A percentile compares a stretch with the other conserved stretches of the same genome.
Evolutionary conservation across 2,797 vertebrate genomes (phyloP).

Genomic region (Alcedo quadribrachys): DNA sequence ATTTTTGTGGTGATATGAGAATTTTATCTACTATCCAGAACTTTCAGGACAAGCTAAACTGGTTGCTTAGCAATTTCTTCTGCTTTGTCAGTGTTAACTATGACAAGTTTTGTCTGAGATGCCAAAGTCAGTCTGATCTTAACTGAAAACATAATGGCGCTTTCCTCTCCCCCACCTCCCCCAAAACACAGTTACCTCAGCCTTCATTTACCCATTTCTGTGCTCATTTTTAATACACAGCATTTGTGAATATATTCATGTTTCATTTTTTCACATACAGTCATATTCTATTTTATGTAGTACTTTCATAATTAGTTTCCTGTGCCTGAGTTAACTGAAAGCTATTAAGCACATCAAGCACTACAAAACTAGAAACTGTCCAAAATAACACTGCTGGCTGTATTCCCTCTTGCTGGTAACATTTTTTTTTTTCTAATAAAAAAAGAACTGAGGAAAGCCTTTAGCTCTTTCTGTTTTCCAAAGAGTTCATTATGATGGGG

Average conservation of each 20-base stretch:
- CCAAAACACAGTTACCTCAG: not conserved
- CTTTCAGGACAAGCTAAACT: not conserved
- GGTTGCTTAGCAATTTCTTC: not conserved
- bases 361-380: not conserved
- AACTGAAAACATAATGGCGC: not conserved
- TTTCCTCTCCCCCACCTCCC: not conserved
- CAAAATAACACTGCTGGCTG: not conserved
- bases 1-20: not conserved
- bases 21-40: not conserved
- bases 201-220: not conserved
- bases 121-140: not conserved
- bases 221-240: not conserved
- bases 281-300: not conserved
- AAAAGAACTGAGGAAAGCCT: not conserved
- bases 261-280: not conserved
- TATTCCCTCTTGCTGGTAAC: not conserved
- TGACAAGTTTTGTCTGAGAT: not conserved
- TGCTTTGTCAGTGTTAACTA: not conserved
- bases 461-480: not conserved
- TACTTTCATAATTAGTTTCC: not conserved
- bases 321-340: not conserved
- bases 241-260: not conserved
- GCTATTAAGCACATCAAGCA: not conserved
- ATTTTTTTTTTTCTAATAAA: not conserved
- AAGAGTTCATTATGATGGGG: not conserved